phyloP scores from a whole-genome alignment of 1,140 invertebrate genomes.

The Vanessa tameamea region DNA sequence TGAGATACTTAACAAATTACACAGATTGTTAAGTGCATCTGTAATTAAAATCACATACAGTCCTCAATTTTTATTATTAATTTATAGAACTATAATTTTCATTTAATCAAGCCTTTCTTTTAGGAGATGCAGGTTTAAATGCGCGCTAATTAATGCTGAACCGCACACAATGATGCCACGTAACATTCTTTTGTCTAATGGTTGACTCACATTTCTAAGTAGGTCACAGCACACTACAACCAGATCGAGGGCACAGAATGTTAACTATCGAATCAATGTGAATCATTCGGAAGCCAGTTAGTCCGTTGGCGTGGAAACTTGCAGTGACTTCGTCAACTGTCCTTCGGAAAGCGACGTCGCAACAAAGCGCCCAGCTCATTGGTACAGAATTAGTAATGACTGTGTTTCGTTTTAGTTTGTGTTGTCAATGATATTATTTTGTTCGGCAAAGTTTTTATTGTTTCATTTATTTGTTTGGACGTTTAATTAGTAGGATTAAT shows the following conservation, averaged over 20 bases:
- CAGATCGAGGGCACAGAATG: constrained; percentile 22
- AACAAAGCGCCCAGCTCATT: constrained; percentile 3
- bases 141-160: constrained; percentile 28
- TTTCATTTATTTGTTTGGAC: not conserved
- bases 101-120: constrained; percentile 19
- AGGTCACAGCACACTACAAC: constrained; percentile 22
- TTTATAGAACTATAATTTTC: constrained; percentile 12
- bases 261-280: constrained; percentile 24
- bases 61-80: not conserved
- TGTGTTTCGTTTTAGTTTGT: not conserved
- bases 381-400: not conserved
- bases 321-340: constrained; percentile 2
- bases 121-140: constrained; percentile 16
- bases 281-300: constrained; percentile 1
- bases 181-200: constrained; percentile 23
- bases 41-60: not conserved
- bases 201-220: constrained; percentile 26
- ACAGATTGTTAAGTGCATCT: not conserved
- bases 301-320: constrained; percentile 12
- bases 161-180: constrained; percentile 23
- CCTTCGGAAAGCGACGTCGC: not conserved
- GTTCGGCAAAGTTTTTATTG: not conserved
- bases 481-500: not conserved
- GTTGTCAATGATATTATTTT: not conserved
- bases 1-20: not conserved